Conservation (phyloP, 1,140 invertebrate species). For the Caenorhabditis tropicalis region DNA sequence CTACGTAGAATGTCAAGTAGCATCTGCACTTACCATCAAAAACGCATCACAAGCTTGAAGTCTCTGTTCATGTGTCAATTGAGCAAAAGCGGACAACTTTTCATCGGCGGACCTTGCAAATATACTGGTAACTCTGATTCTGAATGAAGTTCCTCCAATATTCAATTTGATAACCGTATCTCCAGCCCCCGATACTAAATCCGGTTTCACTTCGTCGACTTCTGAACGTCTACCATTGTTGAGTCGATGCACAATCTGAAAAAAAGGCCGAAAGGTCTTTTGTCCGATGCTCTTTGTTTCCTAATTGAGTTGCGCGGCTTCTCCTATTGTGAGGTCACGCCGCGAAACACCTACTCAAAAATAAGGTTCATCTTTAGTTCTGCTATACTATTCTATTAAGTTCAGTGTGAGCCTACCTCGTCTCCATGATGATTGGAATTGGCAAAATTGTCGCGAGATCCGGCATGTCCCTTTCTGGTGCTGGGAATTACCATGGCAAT, state of each 20-base stretch:
- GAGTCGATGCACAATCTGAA: conserved; percentile 31
- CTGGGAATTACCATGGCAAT: conserved; percentile 57
- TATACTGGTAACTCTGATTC: conserved; percentile 45
- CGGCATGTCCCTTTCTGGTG: conserved; percentile 46
- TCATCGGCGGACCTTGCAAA: conserved; percentile 45
- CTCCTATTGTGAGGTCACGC: conserved; percentile 16
- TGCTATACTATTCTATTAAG: not conserved
- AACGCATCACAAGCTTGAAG: conserved; percentile 42
- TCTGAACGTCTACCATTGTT: conserved; percentile 36
- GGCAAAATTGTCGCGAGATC: conserved; percentile 10
- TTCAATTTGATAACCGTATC: conserved; percentile 52
- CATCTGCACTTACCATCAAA: conserved; percentile 48
- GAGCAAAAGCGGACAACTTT: conserved; percentile 46
- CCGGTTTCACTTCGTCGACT: conserved; percentile 21
- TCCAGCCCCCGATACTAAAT: conserved; percentile 43
- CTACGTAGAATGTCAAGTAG: no score
- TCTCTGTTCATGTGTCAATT: conserved; percentile 50
- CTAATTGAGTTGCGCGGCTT: conserved; percentile 5
- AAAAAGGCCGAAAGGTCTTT: not conserved
- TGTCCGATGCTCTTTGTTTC: conserved; percentile 11
- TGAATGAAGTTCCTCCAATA: conserved; percentile 48
- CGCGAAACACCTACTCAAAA: not conserved
- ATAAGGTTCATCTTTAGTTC: conserved; percentile 33
- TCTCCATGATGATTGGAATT: conserved; percentile 31
- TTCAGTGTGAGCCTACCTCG: not conserved